Base-by-base conservation (phyloP, 1,140 invertebrate species). In the Drosophila truncata region DNA sequence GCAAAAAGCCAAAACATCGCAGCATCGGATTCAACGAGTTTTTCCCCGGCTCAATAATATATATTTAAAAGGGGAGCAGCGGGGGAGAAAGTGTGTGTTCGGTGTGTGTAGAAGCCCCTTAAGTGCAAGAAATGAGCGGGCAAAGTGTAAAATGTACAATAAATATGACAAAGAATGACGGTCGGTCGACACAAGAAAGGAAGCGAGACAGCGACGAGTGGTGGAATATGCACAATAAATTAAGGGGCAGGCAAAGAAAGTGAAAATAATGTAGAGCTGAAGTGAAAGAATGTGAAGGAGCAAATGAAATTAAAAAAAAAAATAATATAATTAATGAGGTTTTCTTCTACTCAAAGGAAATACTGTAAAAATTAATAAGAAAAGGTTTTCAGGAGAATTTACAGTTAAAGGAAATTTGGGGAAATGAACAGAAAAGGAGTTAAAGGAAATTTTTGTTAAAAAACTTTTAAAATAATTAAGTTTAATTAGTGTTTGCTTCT, bases 141-240 rank as follows among this genome's bases (percentile, higher is more conserved):
- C 70, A 79, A 72, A 78, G 71, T 87, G 78, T 86, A 76, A 86
- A 84, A 64, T 76, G 61, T 83, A 88, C 80, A 78, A 84, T 78
- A 80, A 79, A 86, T 86, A 82, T 79, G 69, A 79, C 79, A 86
- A 69, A 31, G 58, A 76, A 44, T 9, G 46, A 44, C 14, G 46
- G 25, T 25, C 41, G 27, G 25, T n/a, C 46, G 47, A 49, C 16
- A n/a, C 25, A n/a, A 13, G n/a, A 11, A 72, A 69, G 18, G 11
- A 37, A 59, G 57, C 18, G 16, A 50, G 37, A 0, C 46, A 23
- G 33, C 33, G n/a, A 3, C 50, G 23, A 82, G 72, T 59, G 74
- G 46, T 72, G 80, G 54, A 77, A 87, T 77, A 71, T 76, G 61
- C 73, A 77, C 80, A 70, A 70, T 67, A 67, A 67, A 67, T 70